Percentiles rank a stretch among this genome's conserved stretches.
These are phyloP conservation scores for Drosophila quadrilineata DNA, from an alignment of 1,140 invertebrate species.

Conservation along the genomic window DNA sequence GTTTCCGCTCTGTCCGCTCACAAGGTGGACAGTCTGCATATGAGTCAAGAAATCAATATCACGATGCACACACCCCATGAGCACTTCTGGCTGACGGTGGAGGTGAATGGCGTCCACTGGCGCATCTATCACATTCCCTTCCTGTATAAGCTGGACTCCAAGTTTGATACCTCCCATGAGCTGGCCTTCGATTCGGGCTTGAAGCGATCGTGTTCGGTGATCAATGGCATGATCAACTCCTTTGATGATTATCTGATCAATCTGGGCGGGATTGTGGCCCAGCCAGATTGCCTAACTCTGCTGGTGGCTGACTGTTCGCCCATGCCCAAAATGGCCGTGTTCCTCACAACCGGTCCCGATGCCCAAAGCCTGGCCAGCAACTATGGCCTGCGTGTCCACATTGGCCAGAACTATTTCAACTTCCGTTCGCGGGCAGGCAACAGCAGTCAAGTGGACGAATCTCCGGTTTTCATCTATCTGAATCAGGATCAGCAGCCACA, in stretches of 20 bases:
- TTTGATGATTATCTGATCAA: conserved; percentile 77
- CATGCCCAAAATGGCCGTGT: conserved; percentile 64
- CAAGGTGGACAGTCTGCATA: conserved; percentile 69
- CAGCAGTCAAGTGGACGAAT: conserved; percentile 35
- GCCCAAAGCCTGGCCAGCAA: conserved; percentile 44
- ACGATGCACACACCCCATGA: conserved; percentile 70
- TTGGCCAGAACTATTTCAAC: conserved; percentile 69
- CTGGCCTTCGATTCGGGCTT: conserved; percentile 69
- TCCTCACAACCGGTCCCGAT: conserved; percentile 49
- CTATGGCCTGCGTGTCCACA: conserved; percentile 67
- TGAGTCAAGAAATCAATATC: conserved; percentile 69
- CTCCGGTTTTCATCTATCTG: conserved; percentile 65
- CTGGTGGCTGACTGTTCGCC: conserved; percentile 74
- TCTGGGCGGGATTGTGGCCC: conserved; percentile 48
- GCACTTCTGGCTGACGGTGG: conserved; percentile 68
- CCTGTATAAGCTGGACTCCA: conserved; percentile 73
- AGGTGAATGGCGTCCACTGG: conserved; percentile 72
- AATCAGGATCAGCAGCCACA: conserved; percentile 55
- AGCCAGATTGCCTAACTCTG: conserved; percentile 57
- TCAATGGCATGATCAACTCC: conserved; percentile 74
- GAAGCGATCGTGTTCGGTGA: conserved; percentile 76
- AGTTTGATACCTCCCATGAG: conserved; percentile 77
- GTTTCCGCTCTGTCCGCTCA: conserved; percentile 69
- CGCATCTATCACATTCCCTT: conserved; percentile 78
- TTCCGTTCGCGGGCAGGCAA: conserved; percentile 48